Evolutionary conservation across 2,797 vertebrate genomes (phyloP), one percentile per base, ranked within the genome.

Genomic region (Ibycter americanus): DNA sequence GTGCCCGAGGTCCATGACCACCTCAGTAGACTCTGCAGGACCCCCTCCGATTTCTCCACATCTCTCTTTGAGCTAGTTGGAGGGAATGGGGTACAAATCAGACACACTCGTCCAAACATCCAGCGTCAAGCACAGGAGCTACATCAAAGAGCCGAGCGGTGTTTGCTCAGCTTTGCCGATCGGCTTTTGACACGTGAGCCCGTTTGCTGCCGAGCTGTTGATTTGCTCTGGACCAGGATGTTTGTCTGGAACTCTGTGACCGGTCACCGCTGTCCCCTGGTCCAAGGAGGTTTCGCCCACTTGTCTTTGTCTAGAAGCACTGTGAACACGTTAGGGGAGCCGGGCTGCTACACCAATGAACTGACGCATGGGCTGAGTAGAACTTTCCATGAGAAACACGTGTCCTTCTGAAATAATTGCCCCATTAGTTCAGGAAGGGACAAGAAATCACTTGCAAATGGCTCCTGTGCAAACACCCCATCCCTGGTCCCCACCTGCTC

Each of bases 351-450:
- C 67, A 38, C n/a, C 0, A 1, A 23, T 2, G 23, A 59, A 17
- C 47, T 95, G 95, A 97, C 61, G 58, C 55, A 83, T 0, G 1
- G 66, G 13, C 70, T 4, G 55, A 7, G 58, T 93, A 92, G 71
- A 96, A 96, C 83, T 96, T 96, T 97, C 92, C 95, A 70, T 92
- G 84, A 95, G 81, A 31, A 84, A 55, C 95, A 12, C 71, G 88
- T 34, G 66, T 46, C 72, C 49, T 78, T 26, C 77, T 21, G 7
- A 55, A 93, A 82, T 90, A 94, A 96, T 96, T 79, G 70, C 38
- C 62, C 96, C 44, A 93, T 96, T 96, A 96, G 96, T 96, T 96
- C 96, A 40, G 96, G 93, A 94, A 97, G 90, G 73, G 40, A 94
- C 66, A 36, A 96, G 92, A 87, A 95, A 89, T 70, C 29, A 40